Conservation (phyloP, 2,888 invertebrate species). For the Rhagonycha lutea region DNA sequence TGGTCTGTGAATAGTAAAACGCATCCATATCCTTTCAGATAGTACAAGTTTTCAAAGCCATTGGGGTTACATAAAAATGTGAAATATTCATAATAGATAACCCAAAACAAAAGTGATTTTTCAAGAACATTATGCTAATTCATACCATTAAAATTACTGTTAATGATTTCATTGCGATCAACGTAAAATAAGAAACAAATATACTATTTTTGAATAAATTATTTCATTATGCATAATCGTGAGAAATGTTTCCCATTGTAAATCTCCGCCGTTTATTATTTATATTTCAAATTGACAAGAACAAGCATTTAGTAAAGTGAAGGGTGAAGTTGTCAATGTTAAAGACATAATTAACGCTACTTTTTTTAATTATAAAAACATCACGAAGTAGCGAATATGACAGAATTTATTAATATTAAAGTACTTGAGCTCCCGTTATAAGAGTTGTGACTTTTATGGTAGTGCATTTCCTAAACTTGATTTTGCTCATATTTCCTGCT, state of each 20-base stretch:
- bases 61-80: too few relatives aligned
- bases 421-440: neutral
- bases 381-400: neutral
- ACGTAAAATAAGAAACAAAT: neutral
- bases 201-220: neutral
- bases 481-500: constrained; percentile 20
- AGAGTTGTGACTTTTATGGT: neutral
- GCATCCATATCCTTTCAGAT: too few relatives aligned
- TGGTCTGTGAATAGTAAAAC: too few relatives aligned
- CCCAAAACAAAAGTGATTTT: neutral
- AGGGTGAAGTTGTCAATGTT: neutral
- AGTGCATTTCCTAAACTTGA: constrained; percentile 1
- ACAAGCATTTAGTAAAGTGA: neutral
- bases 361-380: neutral
- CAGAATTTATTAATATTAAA: neutral
- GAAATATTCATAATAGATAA: neutral
- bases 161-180: neutral
- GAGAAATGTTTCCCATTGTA: neutral
- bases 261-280: neutral
- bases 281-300: neutral
- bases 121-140: neutral
- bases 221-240: neutral
- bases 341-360: neutral
- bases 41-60: too few relatives aligned
- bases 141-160: neutral